These are phyloP conservation scores for Hyphantria cunea DNA, from an alignment of 1,140 invertebrate genomes.

Conservation along the genomic window DNA sequence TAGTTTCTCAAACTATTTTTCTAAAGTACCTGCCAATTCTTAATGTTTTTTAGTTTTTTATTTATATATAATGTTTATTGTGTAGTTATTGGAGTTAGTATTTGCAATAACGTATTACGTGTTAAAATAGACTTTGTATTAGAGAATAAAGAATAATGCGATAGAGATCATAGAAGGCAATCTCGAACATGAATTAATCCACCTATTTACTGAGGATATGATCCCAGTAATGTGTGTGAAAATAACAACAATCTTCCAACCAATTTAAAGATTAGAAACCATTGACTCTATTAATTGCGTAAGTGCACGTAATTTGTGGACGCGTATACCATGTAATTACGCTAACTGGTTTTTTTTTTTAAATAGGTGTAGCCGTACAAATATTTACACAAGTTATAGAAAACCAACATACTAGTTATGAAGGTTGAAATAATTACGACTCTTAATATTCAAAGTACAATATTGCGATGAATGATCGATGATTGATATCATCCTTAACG, in stretches of 20 bases:
- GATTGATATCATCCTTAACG: conserved; percentile 16
- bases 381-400: neutral
- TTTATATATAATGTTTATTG: no score
- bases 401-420: neutral
- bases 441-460: conserved; percentile 16
- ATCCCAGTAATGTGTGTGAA: neutral
- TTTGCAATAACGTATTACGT: no score
- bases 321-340: neutral
- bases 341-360: neutral
- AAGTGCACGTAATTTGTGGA: neutral
- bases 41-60: no score
- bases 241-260: neutral
- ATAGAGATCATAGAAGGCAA: no score
- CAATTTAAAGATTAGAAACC: no score
- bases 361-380: neutral
- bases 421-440: neutral
- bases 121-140: no score
- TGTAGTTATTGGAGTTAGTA: no score
- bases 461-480: neutral
- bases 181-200: no score
- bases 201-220: no score
- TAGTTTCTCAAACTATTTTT: no score
- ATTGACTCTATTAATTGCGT: neutral
- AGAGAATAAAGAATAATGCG: no score
- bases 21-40: no score